Percentiles rank a stretch among this genome's conserved stretches.
These are phyloP conservation scores for Flabesymbios commensalis DNA, from an alignment of 2,888 invertebrate genomes.

Conservation along the genomic window DNA sequence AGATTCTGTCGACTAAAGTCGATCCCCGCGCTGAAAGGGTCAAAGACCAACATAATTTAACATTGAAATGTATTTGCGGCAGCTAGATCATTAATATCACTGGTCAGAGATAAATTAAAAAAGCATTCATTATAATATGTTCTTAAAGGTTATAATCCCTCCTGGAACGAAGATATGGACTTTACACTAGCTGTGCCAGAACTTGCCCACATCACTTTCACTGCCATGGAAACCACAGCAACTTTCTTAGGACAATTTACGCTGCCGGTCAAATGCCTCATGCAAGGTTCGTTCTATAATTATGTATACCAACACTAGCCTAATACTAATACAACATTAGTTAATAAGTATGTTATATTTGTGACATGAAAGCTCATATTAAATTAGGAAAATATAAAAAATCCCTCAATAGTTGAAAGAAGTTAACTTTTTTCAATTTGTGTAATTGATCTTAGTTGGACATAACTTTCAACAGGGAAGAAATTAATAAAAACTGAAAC, in stretches of 20 bases:
- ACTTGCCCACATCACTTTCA: slow-evolving; percentile 64
- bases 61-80: not conserved
- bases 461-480: no score
- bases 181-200: slow-evolving; percentile 65
- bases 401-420: no score
- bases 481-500: no score
- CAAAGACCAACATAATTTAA: not conserved
- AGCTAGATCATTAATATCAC: no score
- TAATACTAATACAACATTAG: no score
- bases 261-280: slow-evolving; percentile 62
- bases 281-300: slow-evolving; percentile 58
- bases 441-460: no score
- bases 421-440: no score
- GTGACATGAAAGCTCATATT: no score
- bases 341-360: no score
- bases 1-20: no score
- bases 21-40: no score
- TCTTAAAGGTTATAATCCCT: slow-evolving; percentile 66
- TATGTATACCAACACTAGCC: not conserved
- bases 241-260: slow-evolving; percentile 63
- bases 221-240: slow-evolving; percentile 56
- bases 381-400: no score
- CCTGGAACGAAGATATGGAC: slow-evolving; percentile 65
- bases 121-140: not conserved
- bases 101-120: not conserved